These are phyloP conservation scores for Phyto melanocephala DNA, from an alignment of 2,888 invertebrate species.

Conservation along the genomic window DNA sequence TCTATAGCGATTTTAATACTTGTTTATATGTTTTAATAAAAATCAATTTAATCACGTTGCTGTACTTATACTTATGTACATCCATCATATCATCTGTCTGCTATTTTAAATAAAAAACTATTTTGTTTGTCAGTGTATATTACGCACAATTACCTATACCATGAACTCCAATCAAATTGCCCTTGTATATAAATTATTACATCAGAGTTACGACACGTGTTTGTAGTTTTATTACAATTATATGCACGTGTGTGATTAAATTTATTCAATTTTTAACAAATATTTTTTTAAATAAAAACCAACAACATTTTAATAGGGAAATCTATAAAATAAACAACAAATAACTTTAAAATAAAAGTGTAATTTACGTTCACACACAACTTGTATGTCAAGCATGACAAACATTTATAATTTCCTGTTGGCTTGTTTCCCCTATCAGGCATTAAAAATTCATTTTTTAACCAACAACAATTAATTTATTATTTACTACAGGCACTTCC, in stretches of 20 bases:
- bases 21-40: too few relatives aligned
- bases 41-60: too few relatives aligned
- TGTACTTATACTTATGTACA: too few relatives aligned
- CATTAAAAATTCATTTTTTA: slow-evolving; percentile 14
- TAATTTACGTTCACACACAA: neutral
- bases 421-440: neutral
- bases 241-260: too few relatives aligned
- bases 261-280: too few relatives aligned
- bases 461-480: neutral
- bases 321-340: neutral
- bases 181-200: slow-evolving; percentile 8
- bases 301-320: neutral
- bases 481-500: too few relatives aligned
- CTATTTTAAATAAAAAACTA: too few relatives aligned
- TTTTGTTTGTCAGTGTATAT: neutral
- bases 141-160: neutral
- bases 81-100: neutral
- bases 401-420: slow-evolving; percentile 40
- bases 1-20: too few relatives aligned
- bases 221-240: neutral
- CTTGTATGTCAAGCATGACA: slow-evolving; percentile 27
- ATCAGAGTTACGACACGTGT: neutral
- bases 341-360: neutral
- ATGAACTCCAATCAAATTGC: neutral
- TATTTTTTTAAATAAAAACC: neutral